Evolutionary conservation across 2,797 vertebrate genomes (phyloP), one percentile per base, ranked within the genome.

Genomic region (Poecilia velifera): DNA sequence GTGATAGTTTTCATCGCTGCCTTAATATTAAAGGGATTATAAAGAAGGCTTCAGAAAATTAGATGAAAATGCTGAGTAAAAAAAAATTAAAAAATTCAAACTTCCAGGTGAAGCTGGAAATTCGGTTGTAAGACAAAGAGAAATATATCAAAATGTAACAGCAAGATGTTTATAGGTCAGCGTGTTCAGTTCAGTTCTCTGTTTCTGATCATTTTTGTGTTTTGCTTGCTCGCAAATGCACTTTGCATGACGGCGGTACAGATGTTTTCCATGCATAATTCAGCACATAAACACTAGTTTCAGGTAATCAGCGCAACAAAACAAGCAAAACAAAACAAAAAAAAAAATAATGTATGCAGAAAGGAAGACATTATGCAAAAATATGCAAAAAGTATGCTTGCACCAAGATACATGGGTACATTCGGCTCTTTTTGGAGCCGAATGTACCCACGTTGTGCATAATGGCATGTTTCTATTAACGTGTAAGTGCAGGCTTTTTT

Each of bases 401-500:
- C 78, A 53, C 8, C 43, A 74, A 57, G 51, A 68, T 43, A 3
- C 47, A 13, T 51, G 75, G 34, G 34, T 34, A 34, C 34, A 34
- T 79, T 55, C 13, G 4, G 39, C 59, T 62, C 79, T 36, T 66
- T 73, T 59, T 72, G 85, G 62, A 81, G 82, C 75, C 57, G 84
- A 73, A 77, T 80, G 84, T 83, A 55, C 73, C 78, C 74, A 49
- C 68, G 46, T 74, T 46, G 74, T 74, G 62, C 71, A 72, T 87
- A 84, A 87, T 77, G 76, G 77, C 74, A 41, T 53, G 31, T 55
- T 83, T 80, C 74, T 73, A 88, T 83, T 9, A 53, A 79, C 76
- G 76, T 74, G 31, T 76, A 81, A 39, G 13, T 45, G 43, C 41
- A 46, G 10, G 2, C 16, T 45, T 16, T 71, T 71, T 28, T 45